A percentile compares a stretch with the other conserved stretches of the same genome.
Evolutionary conservation across 1,140 invertebrate genomes (phyloP).

Genomic region (Macrotrachela quadricornifera): DNA sequence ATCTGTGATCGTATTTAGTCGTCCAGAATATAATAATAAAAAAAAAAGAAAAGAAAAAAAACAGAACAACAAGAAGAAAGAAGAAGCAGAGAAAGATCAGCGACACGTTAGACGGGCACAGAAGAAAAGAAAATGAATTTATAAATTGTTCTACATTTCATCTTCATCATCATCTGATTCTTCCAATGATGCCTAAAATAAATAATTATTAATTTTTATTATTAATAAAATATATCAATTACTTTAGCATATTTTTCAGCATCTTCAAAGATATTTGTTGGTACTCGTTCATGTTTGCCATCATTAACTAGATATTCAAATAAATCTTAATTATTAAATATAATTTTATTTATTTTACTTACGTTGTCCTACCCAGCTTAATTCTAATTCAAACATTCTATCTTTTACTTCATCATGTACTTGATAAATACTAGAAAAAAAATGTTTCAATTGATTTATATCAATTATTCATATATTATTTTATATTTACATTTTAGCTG

Average conservation of each 20-base stretch:
- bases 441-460: constrained; percentile 9
- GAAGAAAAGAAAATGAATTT: not conserved
- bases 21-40: too few relatives aligned
- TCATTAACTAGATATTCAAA: constrained; percentile 15
- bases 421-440: constrained; percentile 57
- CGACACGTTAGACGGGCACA: too few relatives aligned
- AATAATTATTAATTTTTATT: not conserved
- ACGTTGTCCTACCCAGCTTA: constrained; percentile 73
- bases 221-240: not conserved
- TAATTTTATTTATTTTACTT: constrained; percentile 18
- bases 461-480: not conserved
- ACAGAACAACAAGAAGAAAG: too few relatives aligned
- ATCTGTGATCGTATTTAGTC: too few relatives aligned
- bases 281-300: constrained; percentile 21
- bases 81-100: too few relatives aligned
- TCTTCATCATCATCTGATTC: constrained; percentile 5
- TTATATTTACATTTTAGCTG: constrained; percentile 76
- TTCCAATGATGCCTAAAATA: not conserved
- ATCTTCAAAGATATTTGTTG: constrained; percentile 31
- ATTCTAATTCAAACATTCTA: constrained; percentile 86
- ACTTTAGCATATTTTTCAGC: constrained; percentile 55
- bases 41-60: too few relatives aligned
- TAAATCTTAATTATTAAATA: not conserved
- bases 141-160: constrained; percentile 2
- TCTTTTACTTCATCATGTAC: constrained; percentile 96